phyloP scores from a whole-genome alignment of 2,888 invertebrate species.

The Orchesellides sinensis region DNA sequence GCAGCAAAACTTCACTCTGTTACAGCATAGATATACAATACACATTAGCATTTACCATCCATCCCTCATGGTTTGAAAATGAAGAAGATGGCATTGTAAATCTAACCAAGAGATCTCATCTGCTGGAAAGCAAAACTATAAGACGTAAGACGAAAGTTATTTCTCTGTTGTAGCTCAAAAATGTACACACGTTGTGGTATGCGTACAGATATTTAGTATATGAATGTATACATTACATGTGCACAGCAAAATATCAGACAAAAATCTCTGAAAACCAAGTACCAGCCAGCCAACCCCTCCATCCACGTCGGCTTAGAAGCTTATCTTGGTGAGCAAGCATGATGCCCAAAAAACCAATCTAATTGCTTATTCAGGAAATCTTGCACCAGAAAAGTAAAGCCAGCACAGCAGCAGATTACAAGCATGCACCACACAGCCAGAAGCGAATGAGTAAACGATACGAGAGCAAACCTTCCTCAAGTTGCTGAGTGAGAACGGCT shows the following conservation, averaged over 20 bases:
- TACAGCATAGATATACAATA: not conserved
- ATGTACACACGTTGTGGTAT: constrained; percentile 8
- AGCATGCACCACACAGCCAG: constrained; percentile 54
- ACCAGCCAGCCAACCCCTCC: constrained; percentile 58
- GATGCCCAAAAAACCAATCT: constrained; percentile 63
- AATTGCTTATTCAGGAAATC: constrained; percentile 67
- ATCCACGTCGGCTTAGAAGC: constrained; percentile 61
- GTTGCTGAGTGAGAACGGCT: constrained; percentile 57
- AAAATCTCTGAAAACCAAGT: constrained; percentile 58
- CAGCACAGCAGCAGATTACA: constrained; percentile 25
- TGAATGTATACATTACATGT: constrained; percentile 4
- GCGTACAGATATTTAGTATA: constrained; percentile 12
- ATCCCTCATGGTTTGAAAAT: constrained; percentile 57
- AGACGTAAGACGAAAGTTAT: constrained; percentile 3
- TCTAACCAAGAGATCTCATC: constrained; percentile 58
- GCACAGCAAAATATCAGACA: constrained; percentile 45
- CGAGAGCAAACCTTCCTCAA: constrained; percentile 57
- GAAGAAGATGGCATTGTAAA: constrained; percentile 61
- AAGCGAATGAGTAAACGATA: constrained; percentile 59
- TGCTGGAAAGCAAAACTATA: constrained; percentile 30
- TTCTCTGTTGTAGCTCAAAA: constrained; percentile 3
- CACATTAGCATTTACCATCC: constrained; percentile 47
- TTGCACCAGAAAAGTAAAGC: constrained; percentile 28
- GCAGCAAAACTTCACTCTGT: not conserved
- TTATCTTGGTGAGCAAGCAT: constrained; percentile 65